phyloP scores from a whole-genome alignment of 92 coral and sea anemone species.

The Parazoanthus atlanticus region DNA sequence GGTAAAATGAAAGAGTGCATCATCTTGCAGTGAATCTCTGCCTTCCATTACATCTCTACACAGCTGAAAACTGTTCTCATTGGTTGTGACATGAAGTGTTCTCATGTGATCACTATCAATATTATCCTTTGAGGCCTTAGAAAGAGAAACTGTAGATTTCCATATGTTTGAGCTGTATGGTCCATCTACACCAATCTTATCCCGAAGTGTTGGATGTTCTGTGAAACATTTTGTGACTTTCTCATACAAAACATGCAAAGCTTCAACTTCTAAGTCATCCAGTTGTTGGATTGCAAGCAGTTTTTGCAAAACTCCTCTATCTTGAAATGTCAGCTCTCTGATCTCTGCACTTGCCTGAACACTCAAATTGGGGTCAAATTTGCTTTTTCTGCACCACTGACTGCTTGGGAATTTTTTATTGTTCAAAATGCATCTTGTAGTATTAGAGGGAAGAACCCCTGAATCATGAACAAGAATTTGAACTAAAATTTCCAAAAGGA shows the following conservation, averaged over 20 bases:
- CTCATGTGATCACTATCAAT: neutral
- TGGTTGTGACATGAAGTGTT: neutral
- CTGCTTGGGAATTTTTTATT: slow-evolving; percentile 15
- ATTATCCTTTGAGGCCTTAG: neutral
- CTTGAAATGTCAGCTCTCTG: slow-evolving; percentile 53
- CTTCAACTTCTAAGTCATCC: slow-evolving; percentile 84
- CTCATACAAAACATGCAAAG: slow-evolving; percentile 59
- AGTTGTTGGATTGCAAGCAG: slow-evolving; percentile 74
- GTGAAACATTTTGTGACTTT: slow-evolving; percentile 54
- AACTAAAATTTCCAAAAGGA: slow-evolving; percentile 66
- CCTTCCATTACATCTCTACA: slow-evolving; percentile 24
- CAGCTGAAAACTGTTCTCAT: neutral
- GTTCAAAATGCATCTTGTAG: neutral
- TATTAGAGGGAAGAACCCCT: neutral
- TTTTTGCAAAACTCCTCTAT: slow-evolving; percentile 76
- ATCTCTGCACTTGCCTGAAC: neutral
- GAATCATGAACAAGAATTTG: slow-evolving; percentile 87
- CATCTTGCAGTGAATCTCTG: slow-evolving; percentile 33
- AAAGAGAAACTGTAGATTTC: slow-evolving; percentile 46
- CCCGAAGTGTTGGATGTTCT: slow-evolving; percentile 50
- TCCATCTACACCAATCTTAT: slow-evolving; percentile 62
- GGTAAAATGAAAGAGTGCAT: slow-evolving; percentile 31
- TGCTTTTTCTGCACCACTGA: slow-evolving; percentile 20
- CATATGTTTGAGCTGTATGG: slow-evolving; percentile 59
- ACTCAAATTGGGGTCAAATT: neutral